Conservation (phyloP, 2,113 vertebrate genomes). For the Macroglossus sobrinus region DNA sequence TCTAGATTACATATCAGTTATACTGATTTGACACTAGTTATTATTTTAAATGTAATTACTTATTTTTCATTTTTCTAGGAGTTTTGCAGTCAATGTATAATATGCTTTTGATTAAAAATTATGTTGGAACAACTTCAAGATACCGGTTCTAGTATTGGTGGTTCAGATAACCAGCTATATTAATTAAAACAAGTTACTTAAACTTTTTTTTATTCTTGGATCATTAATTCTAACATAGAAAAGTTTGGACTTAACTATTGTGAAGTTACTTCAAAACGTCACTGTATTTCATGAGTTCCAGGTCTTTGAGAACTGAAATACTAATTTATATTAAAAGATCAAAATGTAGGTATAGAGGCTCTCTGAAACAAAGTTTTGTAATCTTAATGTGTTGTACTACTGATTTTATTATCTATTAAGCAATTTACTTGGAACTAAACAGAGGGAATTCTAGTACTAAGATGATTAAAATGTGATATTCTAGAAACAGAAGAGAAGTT, state of each 20-base stretch:
- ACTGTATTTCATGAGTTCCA: not conserved
- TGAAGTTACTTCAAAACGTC: not conserved
- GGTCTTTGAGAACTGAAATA: not conserved
- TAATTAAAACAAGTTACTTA: not conserved
- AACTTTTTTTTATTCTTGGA: not conserved
- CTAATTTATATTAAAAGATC: not conserved
- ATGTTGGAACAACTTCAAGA: not conserved
- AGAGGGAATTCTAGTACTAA: not conserved
- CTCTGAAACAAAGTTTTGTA: not conserved
- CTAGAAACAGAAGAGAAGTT: not conserved
- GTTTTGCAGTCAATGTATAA: not conserved
- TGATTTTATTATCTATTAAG: not conserved
- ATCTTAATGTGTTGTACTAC: not conserved
- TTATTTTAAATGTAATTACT: not conserved
- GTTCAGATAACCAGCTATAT: not conserved
- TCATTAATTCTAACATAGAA: not conserved
- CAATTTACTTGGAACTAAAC: not conserved
- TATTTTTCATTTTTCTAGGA: not conserved
- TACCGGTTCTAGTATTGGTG: not conserved
- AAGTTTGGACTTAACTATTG: not conserved
- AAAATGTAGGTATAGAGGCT: not conserved
- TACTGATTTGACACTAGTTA: not conserved
- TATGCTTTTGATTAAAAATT: not conserved
- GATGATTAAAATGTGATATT: not conserved
- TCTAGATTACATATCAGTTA: not conserved